Percentiles rank a stretch among this genome's conserved stretches.
Conservation (phyloP, 2,113 vertebrate genomes). For the Periophthalmus modestus region DNA sequence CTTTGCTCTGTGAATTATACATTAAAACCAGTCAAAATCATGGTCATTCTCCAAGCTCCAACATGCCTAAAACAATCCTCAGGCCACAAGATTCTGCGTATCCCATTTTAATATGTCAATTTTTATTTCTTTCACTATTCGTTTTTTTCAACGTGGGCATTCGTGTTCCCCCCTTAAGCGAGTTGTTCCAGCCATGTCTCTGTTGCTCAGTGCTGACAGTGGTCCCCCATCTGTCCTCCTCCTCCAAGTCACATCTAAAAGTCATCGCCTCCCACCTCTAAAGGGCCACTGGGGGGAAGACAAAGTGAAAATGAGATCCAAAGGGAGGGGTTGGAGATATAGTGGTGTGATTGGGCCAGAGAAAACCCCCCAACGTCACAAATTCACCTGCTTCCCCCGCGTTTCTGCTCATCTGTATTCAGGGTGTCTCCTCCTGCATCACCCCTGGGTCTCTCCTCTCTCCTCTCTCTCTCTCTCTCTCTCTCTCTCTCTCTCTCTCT, state of each 20-base stretch:
- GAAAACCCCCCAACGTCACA: constrained; percentile 67
- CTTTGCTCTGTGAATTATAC: constrained; percentile 67
- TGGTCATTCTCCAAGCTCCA: constrained; percentile 54
- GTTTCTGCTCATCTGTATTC: constrained; percentile 72
- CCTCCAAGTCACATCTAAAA: constrained; percentile 64
- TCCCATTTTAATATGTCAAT: constrained; percentile 39
- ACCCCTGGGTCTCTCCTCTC: constrained; percentile 57
- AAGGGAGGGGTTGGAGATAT: constrained; percentile 43
- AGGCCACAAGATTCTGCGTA: constrained; percentile 35
- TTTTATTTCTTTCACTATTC: constrained; percentile 28
- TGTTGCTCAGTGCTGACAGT: constrained; percentile 46
- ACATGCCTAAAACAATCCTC: constrained; percentile 59
- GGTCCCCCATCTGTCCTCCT: constrained; percentile 57
- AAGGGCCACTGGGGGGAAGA: constrained; percentile 44
- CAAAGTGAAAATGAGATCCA: constrained; percentile 31
- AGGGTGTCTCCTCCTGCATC: constrained; percentile 58
- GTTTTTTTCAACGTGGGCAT: constrained; percentile 20
- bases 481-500: constrained; percentile 68
- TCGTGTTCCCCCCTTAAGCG: constrained; percentile 32
- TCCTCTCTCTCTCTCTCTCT: constrained; percentile 62
- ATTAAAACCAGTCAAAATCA: constrained; percentile 57
- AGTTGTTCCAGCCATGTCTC: constrained; percentile 40
- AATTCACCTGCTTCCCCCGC: constrained; percentile 69
- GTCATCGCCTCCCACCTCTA: constrained; percentile 64
- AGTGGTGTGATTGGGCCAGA: constrained; percentile 61